phyloP scores from a whole-genome alignment of 1,140 invertebrate species.

The Philopotamus ludificatus region DNA sequence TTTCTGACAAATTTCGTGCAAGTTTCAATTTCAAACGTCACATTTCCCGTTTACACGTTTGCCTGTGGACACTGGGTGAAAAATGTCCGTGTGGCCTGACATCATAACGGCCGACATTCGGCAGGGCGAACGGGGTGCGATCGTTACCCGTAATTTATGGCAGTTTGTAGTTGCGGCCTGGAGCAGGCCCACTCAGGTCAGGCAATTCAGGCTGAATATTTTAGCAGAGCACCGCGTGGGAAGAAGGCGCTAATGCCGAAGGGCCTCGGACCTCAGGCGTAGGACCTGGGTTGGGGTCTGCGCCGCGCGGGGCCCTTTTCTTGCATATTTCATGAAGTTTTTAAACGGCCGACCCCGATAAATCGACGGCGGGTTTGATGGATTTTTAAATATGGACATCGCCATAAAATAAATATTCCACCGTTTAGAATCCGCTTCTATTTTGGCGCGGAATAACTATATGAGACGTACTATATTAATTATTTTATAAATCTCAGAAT shows the following conservation, averaged over 20 bases:
- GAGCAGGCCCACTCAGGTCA: slow-evolving; percentile 2
- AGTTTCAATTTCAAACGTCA: no score
- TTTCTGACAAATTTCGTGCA: no score
- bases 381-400: slow-evolving; percentile 11
- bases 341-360: slow-evolving; percentile 7
- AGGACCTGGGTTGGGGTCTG: slow-evolving; percentile 8
- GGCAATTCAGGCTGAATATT: slow-evolving; percentile 25
- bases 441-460: no score
- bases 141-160: slow-evolving; percentile 29
- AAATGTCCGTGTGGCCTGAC: no score
- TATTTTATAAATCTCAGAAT: no score
- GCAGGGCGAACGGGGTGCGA: background rate
- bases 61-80: no score
- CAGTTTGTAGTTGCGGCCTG: slow-evolving; percentile 24
- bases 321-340: slow-evolving; percentile 9
- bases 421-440: no score
- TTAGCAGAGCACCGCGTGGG: slow-evolving; percentile 11
- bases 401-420: no score
- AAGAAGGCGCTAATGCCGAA: slow-evolving; percentile 23
- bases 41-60: no score
- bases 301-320: background rate
- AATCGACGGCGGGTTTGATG: background rate
- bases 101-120: slow-evolving; percentile 13
- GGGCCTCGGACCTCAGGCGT: background rate
- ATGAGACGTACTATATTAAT: no score